A percentile compares a stretch with the other conserved stretches of the same genome.
These are phyloP conservation scores for Papilio glaucus DNA, from an alignment of 1,140 invertebrate genomes.

Conservation along the genomic window DNA sequence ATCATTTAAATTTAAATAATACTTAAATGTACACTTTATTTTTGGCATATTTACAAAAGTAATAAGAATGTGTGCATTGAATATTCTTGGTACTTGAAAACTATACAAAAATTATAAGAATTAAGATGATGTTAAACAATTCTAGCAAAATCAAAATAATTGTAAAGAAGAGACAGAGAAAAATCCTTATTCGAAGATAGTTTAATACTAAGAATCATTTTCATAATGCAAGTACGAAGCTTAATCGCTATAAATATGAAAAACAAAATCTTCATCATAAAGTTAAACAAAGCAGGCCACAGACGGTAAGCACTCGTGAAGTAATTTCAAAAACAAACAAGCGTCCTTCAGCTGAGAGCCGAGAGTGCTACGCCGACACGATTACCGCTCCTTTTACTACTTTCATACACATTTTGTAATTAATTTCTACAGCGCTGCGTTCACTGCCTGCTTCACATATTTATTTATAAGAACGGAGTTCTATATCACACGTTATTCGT, in stretches of 20 bases:
- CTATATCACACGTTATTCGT: too few species aligned
- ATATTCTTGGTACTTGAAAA: too few species aligned
- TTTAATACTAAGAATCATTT: not conserved
- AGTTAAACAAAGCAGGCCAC: constrained; percentile 35
- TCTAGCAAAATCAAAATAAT: too few species aligned
- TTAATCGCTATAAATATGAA: constrained; percentile 20
- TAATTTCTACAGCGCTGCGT: constrained; percentile 23
- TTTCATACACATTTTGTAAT: constrained; percentile 36
- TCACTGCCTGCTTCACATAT: not conserved
- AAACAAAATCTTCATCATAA: constrained; percentile 34
- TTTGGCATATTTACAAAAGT: too few species aligned
- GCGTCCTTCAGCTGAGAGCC: constrained; percentile 26
- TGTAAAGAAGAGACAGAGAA: not conserved
- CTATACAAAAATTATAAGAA: too few species aligned
- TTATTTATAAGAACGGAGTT: too few species aligned
- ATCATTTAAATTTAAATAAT: too few species aligned
- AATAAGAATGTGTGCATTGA: too few species aligned
- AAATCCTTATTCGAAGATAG: not conserved
- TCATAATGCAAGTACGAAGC: not conserved
- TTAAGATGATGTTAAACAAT: too few species aligned
- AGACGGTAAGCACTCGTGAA: constrained; percentile 33
- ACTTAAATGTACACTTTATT: too few species aligned
- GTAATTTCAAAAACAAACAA: constrained; percentile 38
- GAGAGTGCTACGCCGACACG: constrained; percentile 34
- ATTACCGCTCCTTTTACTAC: constrained; percentile 34